These are phyloP conservation scores for Globodera ellingtonae DNA, from an alignment of 1,140 invertebrate genomes.

Conservation along the genomic window DNA sequence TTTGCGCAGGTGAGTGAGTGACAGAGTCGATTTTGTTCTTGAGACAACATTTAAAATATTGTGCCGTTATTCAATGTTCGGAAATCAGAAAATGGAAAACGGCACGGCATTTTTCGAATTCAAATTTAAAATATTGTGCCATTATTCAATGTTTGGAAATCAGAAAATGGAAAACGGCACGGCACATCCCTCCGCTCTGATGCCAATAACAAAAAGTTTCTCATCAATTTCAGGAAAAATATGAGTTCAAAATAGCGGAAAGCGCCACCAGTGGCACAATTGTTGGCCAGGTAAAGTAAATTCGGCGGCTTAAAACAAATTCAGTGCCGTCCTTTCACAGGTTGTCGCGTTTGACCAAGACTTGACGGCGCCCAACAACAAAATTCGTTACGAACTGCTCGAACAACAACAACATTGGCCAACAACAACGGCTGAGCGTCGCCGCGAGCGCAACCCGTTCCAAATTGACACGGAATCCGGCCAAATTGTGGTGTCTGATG, in stretches of 20 bases:
- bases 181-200: too few relatives aligned
- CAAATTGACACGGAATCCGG: conserved; percentile 54
- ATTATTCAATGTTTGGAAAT: too few relatives aligned
- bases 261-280: conserved; percentile 59
- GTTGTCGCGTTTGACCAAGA: conserved; percentile 34
- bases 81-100: too few relatives aligned
- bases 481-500: conserved; percentile 44
- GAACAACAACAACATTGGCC: too few relatives aligned
- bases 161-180: too few relatives aligned
- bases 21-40: not conserved
- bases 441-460: conserved; percentile 44
- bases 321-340: not conserved
- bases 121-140: too few relatives aligned
- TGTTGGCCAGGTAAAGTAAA: conserved; percentile 55
- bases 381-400: conserved; percentile 46
- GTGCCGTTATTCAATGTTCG: too few relatives aligned
- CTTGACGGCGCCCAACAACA: conserved; percentile 51
- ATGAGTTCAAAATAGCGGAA: conserved; percentile 49
- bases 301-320: not conserved
- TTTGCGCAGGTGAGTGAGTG: conserved; percentile 47
- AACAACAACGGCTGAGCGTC: not conserved
- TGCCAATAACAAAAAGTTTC: too few relatives aligned
- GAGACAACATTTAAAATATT: not conserved
- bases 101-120: too few relatives aligned
- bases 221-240: conserved; percentile 33